Conservation (phyloP, 2,888 invertebrate species). For the Zaprionus bogoriensis region DNA sequence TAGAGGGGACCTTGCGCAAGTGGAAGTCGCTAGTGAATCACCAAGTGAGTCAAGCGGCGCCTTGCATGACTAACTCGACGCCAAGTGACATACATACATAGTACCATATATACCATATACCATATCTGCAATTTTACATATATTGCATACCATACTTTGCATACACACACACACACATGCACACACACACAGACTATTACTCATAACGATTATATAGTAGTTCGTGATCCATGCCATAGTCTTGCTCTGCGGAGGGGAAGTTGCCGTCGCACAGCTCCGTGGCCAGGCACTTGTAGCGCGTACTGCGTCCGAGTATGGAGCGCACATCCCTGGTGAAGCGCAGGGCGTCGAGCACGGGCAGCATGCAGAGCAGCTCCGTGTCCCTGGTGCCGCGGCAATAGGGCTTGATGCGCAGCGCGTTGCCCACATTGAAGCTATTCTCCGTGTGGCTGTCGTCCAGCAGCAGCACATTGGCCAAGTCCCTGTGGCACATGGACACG, state of each 20-base stretch:
- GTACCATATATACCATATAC: neutral
- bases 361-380: conserved; percentile 21
- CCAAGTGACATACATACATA: neutral
- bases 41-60: conserved; percentile 29
- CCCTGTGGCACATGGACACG: conserved; percentile 8
- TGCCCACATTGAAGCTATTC: conserved; percentile 42
- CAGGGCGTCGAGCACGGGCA: conserved; percentile 48
- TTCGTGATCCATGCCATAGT: neutral
- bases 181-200: no score
- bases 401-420: conserved; percentile 32
- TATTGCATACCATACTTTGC: no score
- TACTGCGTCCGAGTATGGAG: conserved; percentile 27
- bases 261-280: neutral
- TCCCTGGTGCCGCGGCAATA: conserved; percentile 23
- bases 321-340: conserved; percentile 53
- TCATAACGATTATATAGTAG: no score
- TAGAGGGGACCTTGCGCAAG: conserved; percentile 39
- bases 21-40: conserved; percentile 53
- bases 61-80: conserved; percentile 39
- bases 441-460: conserved; percentile 37
- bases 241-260: no score
- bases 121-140: neutral
- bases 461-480: conserved; percentile 34
- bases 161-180: no score
- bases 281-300: neutral